A percentile compares a stretch with the other conserved stretches of the same genome.
These are phyloP conservation scores for Cherax quadricarinatus DNA, from an alignment of 1,140 invertebrate species.

Conservation along the genomic window DNA sequence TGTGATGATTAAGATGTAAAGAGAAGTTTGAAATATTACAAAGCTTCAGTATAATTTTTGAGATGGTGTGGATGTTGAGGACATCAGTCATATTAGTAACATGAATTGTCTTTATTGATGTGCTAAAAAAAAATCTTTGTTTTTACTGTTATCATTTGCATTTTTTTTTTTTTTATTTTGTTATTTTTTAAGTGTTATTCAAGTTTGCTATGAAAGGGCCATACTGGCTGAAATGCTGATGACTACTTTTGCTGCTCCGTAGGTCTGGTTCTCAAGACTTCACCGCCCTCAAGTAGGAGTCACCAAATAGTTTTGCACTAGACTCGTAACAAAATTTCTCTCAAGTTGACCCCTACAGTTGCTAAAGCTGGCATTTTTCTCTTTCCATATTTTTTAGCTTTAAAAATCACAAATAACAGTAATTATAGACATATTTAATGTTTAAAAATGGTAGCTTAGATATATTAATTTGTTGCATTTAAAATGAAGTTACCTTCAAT, in stretches of 20 bases:
- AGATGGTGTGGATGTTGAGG: too few species aligned
- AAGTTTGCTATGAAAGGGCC: background rate
- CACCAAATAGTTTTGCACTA: constrained; percentile 5
- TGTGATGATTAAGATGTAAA: too few species aligned
- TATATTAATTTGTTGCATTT: background rate
- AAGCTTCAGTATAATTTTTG: too few species aligned
- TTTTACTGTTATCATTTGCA: too few species aligned
- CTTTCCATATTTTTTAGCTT: background rate
- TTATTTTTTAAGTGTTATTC: background rate
- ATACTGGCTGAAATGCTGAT: constrained; percentile 15
- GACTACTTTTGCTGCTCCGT: constrained; percentile 1
- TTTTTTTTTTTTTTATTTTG: background rate
- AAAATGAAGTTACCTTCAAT: background rate
- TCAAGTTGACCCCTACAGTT: constrained; percentile 7
- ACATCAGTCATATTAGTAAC: too few species aligned
- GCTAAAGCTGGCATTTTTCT: background rate
- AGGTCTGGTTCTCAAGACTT: constrained; percentile 16
- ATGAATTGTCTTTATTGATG: too few species aligned
- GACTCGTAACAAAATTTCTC: background rate
- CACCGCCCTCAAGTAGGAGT: constrained; percentile 1
- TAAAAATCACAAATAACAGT: too few species aligned
- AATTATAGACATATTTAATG: background rate
- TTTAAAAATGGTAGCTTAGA: background rate
- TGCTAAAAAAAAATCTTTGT: too few species aligned
- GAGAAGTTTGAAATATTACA: too few species aligned